These are phyloP conservation scores for Hylomyscus alleni DNA, from an alignment of 2,797 vertebrate species.

Conservation along the genomic window DNA sequence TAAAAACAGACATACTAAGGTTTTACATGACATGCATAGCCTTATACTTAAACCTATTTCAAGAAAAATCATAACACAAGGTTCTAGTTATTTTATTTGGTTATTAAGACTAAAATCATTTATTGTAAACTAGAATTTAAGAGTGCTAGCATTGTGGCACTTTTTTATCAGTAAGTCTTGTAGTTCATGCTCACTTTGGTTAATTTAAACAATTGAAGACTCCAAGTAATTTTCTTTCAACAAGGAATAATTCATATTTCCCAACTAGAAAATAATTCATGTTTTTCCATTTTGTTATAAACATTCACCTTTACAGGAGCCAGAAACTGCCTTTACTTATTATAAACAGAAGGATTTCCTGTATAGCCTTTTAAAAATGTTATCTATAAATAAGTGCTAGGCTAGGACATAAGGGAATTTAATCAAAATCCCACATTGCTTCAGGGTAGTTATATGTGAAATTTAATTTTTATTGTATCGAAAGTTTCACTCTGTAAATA, in stretches of 20 bases:
- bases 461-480: slow-evolving; percentile 77
- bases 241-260: slow-evolving; percentile 52
- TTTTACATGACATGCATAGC: neutral
- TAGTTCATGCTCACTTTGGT: slow-evolving; percentile 57
- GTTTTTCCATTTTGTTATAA: slow-evolving; percentile 67
- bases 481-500: slow-evolving; percentile 77
- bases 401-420: slow-evolving; percentile 60
- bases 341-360: slow-evolving; percentile 73
- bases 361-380: slow-evolving; percentile 69
- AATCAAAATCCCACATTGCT: slow-evolving; percentile 77
- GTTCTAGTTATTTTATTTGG: slow-evolving; percentile 49
- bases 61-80: slow-evolving; percentile 53
- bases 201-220: slow-evolving; percentile 65
- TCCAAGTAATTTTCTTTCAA: slow-evolving; percentile 16
- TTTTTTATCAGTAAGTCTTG: slow-evolving; percentile 61
- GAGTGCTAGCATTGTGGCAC: slow-evolving; percentile 25
- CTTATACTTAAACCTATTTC: slow-evolving; percentile 44
- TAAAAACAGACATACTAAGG: slow-evolving; percentile 16
- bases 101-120: slow-evolving; percentile 64
- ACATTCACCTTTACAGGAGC: slow-evolving; percentile 57
- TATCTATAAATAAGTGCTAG: slow-evolving; percentile 63
- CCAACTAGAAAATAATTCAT: slow-evolving; percentile 51
- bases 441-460: slow-evolving; percentile 75
- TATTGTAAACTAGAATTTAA: slow-evolving; percentile 45
- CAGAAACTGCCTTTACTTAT: slow-evolving; percentile 62